A percentile compares a stretch with the other conserved stretches of the same genome.
These are phyloP conservation scores for Drosophila meridionalis DNA, from an alignment of 2,888 invertebrate genomes.

Conservation along the genomic window DNA sequence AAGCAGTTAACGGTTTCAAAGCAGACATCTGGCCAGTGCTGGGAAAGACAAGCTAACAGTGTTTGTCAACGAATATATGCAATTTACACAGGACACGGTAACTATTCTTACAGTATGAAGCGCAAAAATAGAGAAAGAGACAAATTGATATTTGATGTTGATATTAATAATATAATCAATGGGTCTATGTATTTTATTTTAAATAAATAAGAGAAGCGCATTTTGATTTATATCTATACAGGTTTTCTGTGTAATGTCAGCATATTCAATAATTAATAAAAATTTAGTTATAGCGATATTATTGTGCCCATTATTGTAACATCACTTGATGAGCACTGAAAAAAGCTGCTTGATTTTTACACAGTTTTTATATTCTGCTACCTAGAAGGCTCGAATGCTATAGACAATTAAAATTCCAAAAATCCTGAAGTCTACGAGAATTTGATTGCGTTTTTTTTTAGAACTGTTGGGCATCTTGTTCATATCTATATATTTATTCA, in stretches of 20 bases:
- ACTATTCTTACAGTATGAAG: neutral
- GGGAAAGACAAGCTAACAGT: neutral
- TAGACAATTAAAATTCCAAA: neutral
- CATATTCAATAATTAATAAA: neutral
- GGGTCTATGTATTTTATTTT: too few species aligned
- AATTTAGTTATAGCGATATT: neutral
- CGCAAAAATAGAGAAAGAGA: neutral
- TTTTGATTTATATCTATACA: neutral
- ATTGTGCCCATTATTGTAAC: neutral
- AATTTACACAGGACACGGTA: neutral
- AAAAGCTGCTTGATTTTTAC: constrained; percentile 1
- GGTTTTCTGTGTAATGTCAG: neutral
- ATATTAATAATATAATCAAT: too few species aligned
- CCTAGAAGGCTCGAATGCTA: neutral
- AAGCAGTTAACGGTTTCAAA: constrained; percentile 21
- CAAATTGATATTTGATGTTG: neutral
- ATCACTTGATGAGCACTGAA: neutral
- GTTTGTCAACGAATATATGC: neutral
- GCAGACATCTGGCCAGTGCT: constrained; percentile 16
- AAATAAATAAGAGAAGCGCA: neutral
- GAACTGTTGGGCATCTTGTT: too few species aligned
- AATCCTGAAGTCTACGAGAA: neutral
- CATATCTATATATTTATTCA: neutral
- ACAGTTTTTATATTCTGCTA: neutral
- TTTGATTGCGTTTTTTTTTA: neutral